Conservation (phyloP, 2,888 invertebrate species). For the Orthonychiurus folsomi region DNA sequence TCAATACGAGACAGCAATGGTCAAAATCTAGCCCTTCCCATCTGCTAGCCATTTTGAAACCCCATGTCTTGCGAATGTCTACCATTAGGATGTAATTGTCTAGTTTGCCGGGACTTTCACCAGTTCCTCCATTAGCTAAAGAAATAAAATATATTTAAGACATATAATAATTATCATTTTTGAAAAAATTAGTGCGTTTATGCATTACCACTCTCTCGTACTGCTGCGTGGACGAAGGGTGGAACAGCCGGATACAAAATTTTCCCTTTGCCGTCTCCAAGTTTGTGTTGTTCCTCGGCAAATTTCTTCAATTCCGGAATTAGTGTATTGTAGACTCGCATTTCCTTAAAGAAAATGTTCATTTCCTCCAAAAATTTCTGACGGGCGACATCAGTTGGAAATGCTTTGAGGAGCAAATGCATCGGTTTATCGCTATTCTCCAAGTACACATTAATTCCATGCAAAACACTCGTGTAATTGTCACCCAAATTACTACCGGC, state of each 20-base stretch:
- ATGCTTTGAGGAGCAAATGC: conserved; percentile 26
- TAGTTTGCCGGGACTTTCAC: conserved; percentile 1
- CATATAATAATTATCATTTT: neutral
- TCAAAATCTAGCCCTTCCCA: conserved; percentile 22
- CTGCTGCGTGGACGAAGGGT: conserved; percentile 18
- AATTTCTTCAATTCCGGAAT: conserved; percentile 16
- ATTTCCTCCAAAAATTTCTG: conserved; percentile 26
- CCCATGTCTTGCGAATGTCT: conserved; percentile 29
- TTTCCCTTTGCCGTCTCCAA: neutral
- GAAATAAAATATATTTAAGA: neutral
- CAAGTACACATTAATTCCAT: conserved; percentile 16
- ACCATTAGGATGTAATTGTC: conserved; percentile 29
- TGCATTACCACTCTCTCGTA: neutral
- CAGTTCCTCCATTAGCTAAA: too few relatives aligned
- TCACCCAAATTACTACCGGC: conserved; percentile 25
- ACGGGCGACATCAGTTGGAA: conserved; percentile 22
- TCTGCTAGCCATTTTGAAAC: conserved; percentile 33
- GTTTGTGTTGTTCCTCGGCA: conserved; percentile 15
- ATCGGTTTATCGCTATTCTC: neutral
- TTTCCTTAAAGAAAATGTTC: conserved; percentile 29
- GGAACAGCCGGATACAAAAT: conserved; percentile 21
- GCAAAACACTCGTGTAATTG: conserved; percentile 23
- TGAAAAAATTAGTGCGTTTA: too few relatives aligned
- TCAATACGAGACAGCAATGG: conserved; percentile 27
- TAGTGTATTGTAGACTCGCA: conserved; percentile 23